phyloP scores from a whole-genome alignment of 2,888 invertebrate genomes.

The Branchipolynoe longqiensis region DNA sequence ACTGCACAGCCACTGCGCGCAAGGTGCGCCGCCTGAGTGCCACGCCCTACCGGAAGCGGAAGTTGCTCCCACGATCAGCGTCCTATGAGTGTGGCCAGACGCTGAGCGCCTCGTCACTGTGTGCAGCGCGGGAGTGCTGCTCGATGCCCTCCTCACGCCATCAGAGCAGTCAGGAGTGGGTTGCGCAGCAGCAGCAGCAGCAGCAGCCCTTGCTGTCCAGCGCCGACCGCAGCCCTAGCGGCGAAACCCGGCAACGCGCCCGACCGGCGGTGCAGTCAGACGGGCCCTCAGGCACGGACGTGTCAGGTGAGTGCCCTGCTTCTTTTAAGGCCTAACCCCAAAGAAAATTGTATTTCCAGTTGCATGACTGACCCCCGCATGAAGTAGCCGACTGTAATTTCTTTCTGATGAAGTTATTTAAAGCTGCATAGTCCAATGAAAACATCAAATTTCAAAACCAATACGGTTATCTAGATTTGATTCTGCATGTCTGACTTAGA shows the following conservation, averaged over 20 bases:
- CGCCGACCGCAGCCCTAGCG: conserved; percentile 12
- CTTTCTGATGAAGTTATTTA: no score
- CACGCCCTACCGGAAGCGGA: conserved; percentile 37
- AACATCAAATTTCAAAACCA: no score
- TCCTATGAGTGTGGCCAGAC: conserved; percentile 39
- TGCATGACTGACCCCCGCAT: no score
- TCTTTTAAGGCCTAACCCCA: no score
- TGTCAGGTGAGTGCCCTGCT: not conserved
- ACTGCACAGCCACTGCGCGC: not conserved
- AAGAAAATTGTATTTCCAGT: no score
- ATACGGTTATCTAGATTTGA: no score
- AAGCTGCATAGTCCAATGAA: no score
- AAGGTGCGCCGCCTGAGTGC: not conserved
- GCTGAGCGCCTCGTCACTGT: not conserved
- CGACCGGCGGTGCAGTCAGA: not conserved
- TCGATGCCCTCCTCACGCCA: conserved; percentile 28
- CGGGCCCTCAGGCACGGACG: not conserved
- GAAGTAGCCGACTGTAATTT: no score
- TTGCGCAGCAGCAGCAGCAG: not conserved
- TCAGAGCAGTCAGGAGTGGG: conserved; percentile 54
- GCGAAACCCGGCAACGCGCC: not conserved
- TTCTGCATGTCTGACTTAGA: no score
- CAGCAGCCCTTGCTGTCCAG: not conserved
- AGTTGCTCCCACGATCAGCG: conserved; percentile 17
- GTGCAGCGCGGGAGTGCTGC: not conserved